These are phyloP conservation scores for Peribatodes rhomboidaria DNA, from an alignment of 2,888 invertebrate species.

Conservation along the genomic window DNA sequence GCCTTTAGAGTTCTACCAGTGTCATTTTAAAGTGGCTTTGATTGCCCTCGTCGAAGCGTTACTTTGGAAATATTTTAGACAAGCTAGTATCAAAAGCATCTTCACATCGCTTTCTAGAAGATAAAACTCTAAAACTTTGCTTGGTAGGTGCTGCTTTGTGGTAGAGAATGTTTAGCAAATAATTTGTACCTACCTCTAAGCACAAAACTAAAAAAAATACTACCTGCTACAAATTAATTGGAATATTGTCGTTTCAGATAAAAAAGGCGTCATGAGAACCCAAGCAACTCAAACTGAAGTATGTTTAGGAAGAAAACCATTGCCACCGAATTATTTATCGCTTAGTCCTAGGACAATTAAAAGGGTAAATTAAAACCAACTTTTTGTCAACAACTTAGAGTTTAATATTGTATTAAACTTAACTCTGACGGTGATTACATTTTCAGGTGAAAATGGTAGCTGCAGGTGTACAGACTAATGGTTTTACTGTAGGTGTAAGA, in stretches of 20 bases:
- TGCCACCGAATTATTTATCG: constrained; percentile 90
- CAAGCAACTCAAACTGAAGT: constrained; percentile 97
- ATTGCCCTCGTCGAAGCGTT: too few species aligned
- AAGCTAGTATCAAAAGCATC: too few species aligned
- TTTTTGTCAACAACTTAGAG: not conserved
- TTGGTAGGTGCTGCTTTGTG: too few species aligned
- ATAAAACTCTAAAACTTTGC: too few species aligned
- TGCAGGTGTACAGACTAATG: constrained; percentile 96
- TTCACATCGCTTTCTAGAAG: too few species aligned
- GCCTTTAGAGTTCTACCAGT: too few species aligned
- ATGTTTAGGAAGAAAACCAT: constrained; percentile 89
- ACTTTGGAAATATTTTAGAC: too few species aligned
- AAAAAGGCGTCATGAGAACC: constrained; percentile 95
- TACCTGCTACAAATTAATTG: not conserved
- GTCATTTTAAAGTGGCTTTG: too few species aligned
- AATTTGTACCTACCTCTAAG: too few species aligned
- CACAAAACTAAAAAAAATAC: not conserved
- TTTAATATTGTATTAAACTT: not conserved
- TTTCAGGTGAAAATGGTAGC: constrained; percentile 94
- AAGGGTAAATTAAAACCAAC: constrained; percentile 83
- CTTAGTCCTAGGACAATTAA: constrained; percentile 94
- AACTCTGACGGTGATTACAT: not conserved
- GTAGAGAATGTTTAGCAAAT: too few species aligned
- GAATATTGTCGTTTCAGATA: constrained; percentile 86
- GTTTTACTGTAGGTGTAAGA: constrained; percentile 87